Percentiles rank a stretch among this genome's conserved stretches.
These are phyloP conservation scores for Leucophora obtusa DNA, from an alignment of 2,888 invertebrate species.

Conservation along the genomic window DNA sequence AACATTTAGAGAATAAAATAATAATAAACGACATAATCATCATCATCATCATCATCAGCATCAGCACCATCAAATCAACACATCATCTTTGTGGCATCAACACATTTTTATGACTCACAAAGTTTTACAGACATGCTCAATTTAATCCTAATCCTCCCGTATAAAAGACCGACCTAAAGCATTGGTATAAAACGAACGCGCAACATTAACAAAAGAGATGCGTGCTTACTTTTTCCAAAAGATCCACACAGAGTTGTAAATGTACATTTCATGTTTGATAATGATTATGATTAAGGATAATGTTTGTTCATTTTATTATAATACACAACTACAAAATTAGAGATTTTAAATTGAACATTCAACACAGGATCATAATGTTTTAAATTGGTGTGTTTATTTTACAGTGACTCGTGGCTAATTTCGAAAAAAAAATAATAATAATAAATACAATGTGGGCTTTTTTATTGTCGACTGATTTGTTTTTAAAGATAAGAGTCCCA, in stretches of 20 bases:
- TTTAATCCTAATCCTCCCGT: slow-evolving; percentile 77
- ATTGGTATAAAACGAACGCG: too few relatives aligned
- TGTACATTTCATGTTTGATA: slow-evolving; percentile 59
- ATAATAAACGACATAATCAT: slow-evolving; percentile 46
- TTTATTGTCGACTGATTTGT: neutral
- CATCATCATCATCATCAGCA: slow-evolving; percentile 41
- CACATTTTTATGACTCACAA: slow-evolving; percentile 66
- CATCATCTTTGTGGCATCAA: slow-evolving; percentile 62
- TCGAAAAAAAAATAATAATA: neutral
- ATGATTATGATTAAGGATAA: slow-evolving; percentile 31
- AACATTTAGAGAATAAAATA: slow-evolving; percentile 70
- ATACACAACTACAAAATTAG: slow-evolving; percentile 20
- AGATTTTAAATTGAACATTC: neutral
- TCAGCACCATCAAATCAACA: slow-evolving; percentile 66
- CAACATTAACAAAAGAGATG: neutral
- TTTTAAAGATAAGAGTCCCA: neutral
- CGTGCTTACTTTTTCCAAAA: slow-evolving; percentile 1
- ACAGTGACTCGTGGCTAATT: neutral
- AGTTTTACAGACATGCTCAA: slow-evolving; percentile 71
- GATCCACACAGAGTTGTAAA: slow-evolving; percentile 45
- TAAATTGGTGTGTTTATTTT: neutral
- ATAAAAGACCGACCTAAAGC: slow-evolving; percentile 39
- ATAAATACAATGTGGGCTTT: neutral
- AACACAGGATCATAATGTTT: slow-evolving; percentile 3
- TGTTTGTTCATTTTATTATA: slow-evolving; percentile 32